Evolutionary conservation across 2,113 vertebrate genomes (phyloP).

Genomic region (Cebidichthys violaceus): DNA sequence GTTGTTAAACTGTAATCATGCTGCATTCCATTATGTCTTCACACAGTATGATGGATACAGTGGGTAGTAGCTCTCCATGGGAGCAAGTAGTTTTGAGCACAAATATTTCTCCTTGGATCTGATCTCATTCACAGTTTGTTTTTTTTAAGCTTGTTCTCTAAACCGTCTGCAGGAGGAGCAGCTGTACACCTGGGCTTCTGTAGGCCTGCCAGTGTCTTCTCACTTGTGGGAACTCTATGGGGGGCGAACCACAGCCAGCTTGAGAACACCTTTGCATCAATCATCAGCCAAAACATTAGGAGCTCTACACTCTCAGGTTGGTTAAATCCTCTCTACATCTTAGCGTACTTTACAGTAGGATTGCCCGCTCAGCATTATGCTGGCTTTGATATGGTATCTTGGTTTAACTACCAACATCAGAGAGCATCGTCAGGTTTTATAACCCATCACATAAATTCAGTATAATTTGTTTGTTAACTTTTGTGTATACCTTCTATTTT

Average conservation of each 20-base stretch:
- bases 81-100: neutral
- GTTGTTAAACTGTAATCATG: conserved; percentile 17
- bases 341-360: conserved; percentile 18
- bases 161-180: conserved; percentile 71
- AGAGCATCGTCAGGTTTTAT: neutral
- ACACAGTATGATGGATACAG: neutral
- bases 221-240: conserved; percentile 75
- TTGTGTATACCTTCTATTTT: neutral
- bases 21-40: neutral
- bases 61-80: neutral
- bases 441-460: neutral
- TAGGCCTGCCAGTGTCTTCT: conserved; percentile 74
- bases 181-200: conserved; percentile 77
- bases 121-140: neutral
- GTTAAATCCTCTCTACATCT: conserved; percentile 14
- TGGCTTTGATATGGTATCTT: neutral
- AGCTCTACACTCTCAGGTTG: conserved; percentile 59
- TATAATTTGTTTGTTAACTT: neutral
- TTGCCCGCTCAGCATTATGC: neutral
- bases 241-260: conserved; percentile 47
- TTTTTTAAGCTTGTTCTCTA: conserved; percentile 6
- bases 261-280: conserved; percentile 53
- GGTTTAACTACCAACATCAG: neutral
- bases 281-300: conserved; percentile 47
- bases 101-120: conserved; percentile 1